Conservation (phyloP, 2,797 vertebrate genomes). For the Urocyon cinereoargenteus region DNA sequence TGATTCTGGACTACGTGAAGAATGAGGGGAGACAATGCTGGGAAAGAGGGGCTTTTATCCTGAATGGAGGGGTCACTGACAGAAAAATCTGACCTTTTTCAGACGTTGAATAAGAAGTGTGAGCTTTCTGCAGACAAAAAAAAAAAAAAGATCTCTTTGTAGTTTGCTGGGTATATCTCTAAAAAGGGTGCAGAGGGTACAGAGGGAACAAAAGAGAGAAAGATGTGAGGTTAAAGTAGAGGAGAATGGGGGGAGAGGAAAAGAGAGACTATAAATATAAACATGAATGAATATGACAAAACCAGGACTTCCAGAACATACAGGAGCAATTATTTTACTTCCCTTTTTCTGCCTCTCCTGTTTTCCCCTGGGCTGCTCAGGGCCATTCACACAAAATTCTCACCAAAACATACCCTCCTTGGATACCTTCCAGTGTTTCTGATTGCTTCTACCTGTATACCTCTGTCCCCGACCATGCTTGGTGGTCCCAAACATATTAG, state of each 20-base stretch:
- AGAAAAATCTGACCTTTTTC: background rate
- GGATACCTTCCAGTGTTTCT: background rate
- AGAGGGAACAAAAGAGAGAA: background rate
- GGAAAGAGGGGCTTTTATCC: background rate
- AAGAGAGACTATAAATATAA: background rate
- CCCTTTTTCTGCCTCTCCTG: background rate
- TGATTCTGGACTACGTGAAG: background rate
- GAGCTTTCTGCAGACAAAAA: background rate
- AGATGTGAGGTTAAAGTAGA: background rate
- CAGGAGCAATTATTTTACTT: background rate
- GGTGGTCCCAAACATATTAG: background rate
- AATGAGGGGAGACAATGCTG: background rate
- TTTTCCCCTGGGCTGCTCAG: background rate
- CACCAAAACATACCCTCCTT: background rate
- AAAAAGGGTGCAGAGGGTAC: background rate
- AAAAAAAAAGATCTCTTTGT: background rate
- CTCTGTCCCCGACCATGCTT: background rate
- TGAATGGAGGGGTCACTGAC: background rate
- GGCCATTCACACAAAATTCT: background rate
- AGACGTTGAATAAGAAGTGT: constrained; percentile 19
- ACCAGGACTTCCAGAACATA: background rate
- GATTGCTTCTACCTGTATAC: background rate
- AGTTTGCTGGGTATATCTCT: background rate
- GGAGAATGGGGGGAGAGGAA: background rate
- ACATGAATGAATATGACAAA: background rate